A percentile compares a stretch with the other conserved stretches of the same genome.
These are phyloP conservation scores for Centrocercus urophasianus DNA, from an alignment of 2,113 vertebrate species.

Conservation along the genomic window DNA sequence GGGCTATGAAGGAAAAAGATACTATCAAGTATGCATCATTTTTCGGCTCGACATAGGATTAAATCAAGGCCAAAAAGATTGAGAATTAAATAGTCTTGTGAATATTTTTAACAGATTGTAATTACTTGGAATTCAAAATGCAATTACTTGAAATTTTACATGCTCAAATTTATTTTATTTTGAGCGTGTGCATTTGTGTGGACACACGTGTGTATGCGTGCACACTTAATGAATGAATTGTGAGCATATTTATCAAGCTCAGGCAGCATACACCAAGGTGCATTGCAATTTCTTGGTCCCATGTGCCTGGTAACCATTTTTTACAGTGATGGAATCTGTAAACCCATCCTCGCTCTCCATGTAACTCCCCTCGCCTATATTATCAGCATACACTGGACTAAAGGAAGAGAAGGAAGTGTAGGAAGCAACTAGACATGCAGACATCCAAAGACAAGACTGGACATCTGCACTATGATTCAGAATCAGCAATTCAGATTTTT, in stretches of 20 bases:
- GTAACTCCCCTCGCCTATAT: background rate
- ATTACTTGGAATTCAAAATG: constrained; percentile 10
- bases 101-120: background rate
- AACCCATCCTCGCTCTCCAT: background rate
- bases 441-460: background rate
- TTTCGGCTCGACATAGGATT: background rate
- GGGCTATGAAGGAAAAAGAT: background rate
- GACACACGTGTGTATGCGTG: background rate
- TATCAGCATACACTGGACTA: background rate
- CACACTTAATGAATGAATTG: no score
- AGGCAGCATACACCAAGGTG: background rate
- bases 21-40: background rate
- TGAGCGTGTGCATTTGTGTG: background rate
- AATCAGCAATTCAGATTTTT: background rate
- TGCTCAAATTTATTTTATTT: background rate
- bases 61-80: background rate
- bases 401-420: background rate
- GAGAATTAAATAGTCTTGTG: background rate
- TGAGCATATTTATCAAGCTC: background rate
- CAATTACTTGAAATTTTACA: background rate
- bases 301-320: fast-evolving
- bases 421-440: background rate
- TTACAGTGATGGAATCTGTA: background rate
- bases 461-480: background rate
- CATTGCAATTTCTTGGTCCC: background rate